Evolutionary conservation across 35 echinoderm and acorn worm genomes (phyloP).

Genomic region (Lytechinus pictus): DNA sequence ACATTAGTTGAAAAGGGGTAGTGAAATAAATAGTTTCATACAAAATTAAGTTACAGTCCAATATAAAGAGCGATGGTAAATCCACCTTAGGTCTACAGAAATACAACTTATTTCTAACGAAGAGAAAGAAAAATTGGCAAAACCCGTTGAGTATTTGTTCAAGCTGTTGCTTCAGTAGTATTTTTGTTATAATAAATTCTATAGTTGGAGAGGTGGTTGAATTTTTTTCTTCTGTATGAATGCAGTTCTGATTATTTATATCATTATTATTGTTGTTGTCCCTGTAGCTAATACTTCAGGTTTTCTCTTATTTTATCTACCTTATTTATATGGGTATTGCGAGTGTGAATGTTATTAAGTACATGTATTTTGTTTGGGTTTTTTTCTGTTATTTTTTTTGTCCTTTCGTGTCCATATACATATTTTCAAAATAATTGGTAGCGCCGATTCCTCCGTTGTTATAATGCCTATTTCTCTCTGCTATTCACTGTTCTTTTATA

Average conservation of each 20-base stretch:
- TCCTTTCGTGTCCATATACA: too few species aligned
- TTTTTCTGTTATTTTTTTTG: too few species aligned
- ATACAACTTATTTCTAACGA: not conserved
- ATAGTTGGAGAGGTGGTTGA: too few species aligned
- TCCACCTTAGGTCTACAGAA: not conserved
- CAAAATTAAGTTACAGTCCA: conserved; percentile 12
- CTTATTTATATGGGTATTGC: too few species aligned
- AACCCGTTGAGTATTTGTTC: not conserved
- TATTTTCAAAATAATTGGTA: not conserved
- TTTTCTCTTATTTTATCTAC: too few species aligned
- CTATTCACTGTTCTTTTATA: not conserved
- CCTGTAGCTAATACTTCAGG: too few species aligned
- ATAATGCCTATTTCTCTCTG: too few species aligned
- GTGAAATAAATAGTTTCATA: not conserved
- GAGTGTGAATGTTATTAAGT: too few species aligned
- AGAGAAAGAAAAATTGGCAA: not conserved
- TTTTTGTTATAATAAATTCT: not conserved
- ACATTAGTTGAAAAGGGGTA: not conserved
- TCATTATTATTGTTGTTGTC: too few species aligned
- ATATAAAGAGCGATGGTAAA: not conserved
- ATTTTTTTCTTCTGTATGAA: too few species aligned
- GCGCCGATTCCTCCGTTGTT: not conserved
- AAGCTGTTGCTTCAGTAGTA: not conserved
- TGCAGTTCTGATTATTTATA: too few species aligned
- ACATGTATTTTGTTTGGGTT: too few species aligned